A percentile compares a stretch with the other conserved stretches of the same genome.
Conservation (phyloP, 2,888 invertebrate species). For the Arctia plantaginis region DNA sequence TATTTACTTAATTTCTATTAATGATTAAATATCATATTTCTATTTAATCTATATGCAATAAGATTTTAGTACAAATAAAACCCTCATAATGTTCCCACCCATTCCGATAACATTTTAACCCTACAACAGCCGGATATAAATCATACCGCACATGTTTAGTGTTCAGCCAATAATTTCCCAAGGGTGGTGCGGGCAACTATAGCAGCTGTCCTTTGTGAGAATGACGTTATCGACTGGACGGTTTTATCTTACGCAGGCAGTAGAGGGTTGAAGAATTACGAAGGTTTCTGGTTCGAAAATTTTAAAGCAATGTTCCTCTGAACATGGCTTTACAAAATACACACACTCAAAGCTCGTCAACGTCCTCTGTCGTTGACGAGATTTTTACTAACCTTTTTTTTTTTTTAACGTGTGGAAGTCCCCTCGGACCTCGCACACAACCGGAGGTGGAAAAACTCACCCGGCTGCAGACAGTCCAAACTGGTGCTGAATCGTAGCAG, state of each 20-base stretch:
- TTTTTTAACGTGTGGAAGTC: too few relatives aligned
- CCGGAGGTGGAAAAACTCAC: too few relatives aligned
- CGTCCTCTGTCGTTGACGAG: too few relatives aligned
- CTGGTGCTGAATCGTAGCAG: too few relatives aligned
- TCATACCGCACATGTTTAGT: conserved; percentile 50
- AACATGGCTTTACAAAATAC: not conserved
- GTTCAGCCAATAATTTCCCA: conserved; percentile 50
- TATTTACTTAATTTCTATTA: not conserved
- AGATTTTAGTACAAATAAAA: not conserved
- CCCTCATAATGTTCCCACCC: conserved; percentile 4
- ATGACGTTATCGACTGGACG: conserved; percentile 18
- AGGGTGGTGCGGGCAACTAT: conserved; percentile 31
- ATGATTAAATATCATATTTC: too few relatives aligned
- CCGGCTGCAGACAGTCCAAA: too few relatives aligned
- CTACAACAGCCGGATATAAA: conserved; percentile 42
- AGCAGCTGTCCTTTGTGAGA: conserved; percentile 24
- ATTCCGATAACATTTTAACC: conserved; percentile 29
- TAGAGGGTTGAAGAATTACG: conserved; percentile 6
- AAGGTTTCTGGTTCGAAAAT: not conserved
- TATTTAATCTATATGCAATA: too few relatives aligned
- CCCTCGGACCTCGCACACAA: too few relatives aligned
- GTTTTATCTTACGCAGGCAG: conserved; percentile 15
- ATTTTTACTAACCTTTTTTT: too few relatives aligned
- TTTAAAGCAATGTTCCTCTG: not conserved
- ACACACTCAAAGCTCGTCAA: too few relatives aligned